phyloP scores from a whole-genome alignment of 2,113 vertebrate genomes.

The Saccopteryx bilineata region DNA sequence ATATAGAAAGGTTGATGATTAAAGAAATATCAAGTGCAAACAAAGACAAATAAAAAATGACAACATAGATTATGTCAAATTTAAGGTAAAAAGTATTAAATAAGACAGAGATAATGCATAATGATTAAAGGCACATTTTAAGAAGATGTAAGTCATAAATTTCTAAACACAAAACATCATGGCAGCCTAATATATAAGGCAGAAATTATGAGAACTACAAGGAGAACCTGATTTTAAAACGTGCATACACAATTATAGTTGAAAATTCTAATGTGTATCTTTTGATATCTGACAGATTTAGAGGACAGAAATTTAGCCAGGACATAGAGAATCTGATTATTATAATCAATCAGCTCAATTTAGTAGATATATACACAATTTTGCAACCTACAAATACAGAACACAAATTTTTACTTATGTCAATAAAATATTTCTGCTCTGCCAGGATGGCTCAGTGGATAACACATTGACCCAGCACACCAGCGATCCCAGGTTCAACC shows the following conservation, averaged over 20 bases:
- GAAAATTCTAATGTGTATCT: neutral
- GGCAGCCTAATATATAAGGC: neutral
- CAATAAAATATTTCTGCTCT: neutral
- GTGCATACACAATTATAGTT: neutral
- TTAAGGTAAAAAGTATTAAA: neutral
- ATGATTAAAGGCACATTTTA: neutral
- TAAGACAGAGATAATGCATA: neutral
- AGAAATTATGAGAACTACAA: neutral
- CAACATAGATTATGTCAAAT: neutral
- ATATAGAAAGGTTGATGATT: neutral
- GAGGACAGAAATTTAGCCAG: slow-evolving; percentile 6
- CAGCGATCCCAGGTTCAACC: no score
- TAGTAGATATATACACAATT: neutral
- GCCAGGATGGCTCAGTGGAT: no score
- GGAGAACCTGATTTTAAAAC: neutral
- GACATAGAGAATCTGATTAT: neutral
- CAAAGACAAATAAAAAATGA: neutral
- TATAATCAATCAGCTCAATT: slow-evolving; percentile 8
- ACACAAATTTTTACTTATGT: neutral
- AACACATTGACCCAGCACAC: no score
- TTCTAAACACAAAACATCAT: slow-evolving; percentile 15
- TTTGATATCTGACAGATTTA: neutral
- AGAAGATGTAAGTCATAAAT: neutral
- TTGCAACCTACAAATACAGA: neutral
- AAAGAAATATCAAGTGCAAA: neutral